A percentile compares a stretch with the other conserved stretches of the same genome.
These are phyloP conservation scores for Rhincodon typus DNA, from an alignment of 2,797 vertebrate species.

Conservation along the genomic window DNA sequence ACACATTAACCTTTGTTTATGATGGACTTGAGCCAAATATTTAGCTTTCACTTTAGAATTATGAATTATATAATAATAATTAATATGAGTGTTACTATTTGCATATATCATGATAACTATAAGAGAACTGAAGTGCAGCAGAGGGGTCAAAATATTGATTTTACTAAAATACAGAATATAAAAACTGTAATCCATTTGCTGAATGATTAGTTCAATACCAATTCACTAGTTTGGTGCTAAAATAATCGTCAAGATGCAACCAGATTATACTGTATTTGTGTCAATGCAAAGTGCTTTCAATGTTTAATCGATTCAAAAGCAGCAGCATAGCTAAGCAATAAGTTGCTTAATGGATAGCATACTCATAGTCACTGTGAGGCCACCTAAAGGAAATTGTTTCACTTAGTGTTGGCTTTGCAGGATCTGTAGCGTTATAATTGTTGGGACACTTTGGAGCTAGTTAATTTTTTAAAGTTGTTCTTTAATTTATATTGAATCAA, in stretches of 20 bases:
- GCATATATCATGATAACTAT: background rate
- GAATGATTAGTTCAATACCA: background rate
- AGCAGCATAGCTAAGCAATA: background rate
- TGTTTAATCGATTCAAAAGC: background rate
- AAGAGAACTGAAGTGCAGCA: background rate
- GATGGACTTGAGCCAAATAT: background rate
- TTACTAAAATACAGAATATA: background rate
- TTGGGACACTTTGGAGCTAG: background rate
- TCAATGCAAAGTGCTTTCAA: background rate
- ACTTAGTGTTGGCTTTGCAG: background rate
- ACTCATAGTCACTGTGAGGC: background rate
- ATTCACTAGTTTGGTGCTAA: background rate
- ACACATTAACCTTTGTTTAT: background rate
- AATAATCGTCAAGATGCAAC: background rate
- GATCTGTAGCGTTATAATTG: background rate
- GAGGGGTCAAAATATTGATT: background rate
- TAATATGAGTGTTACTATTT: constrained; percentile 18
- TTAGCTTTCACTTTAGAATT: constrained; percentile 2
- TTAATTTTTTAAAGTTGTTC: background rate
- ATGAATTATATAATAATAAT: constrained; percentile 27
- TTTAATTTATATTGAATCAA: background rate
- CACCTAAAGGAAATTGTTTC: background rate
- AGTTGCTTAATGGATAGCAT: background rate
- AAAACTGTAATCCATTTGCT: too few species aligned
- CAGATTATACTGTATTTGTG: background rate